Base-by-base conservation (phyloP, 2,113 vertebrate species). In the Pterocles burchelli region DNA sequence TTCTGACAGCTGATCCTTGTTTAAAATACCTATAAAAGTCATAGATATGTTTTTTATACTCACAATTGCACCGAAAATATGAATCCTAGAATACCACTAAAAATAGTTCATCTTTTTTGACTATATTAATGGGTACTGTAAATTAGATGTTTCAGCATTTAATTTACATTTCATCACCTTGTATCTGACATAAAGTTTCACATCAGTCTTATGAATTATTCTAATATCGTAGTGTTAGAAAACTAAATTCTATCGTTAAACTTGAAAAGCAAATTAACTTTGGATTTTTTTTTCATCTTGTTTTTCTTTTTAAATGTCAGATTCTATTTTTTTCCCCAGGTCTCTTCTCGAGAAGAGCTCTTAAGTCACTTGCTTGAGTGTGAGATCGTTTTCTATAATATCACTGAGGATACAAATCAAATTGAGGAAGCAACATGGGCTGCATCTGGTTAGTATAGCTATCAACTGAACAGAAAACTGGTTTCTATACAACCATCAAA, bases 351-450 rank as follows among this genome's bases (percentile, higher is more conserved):
- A 78, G 96, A 98, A 3, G 95, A 98, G 14, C 98, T 99, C 4
- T 96, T 99, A 46, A 41, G 59, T 29, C 98, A 92, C 34, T 96
- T 99, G 76, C 94, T 99, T 97, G 97, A 98, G 18, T 99, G 99
- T 66, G 98, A 99, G 6, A 82, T 99, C 9, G 74, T 99, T 10
- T 92, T 99, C 68, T 99, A 99, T 81, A 99, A 99, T 90, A 98
- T 99, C 88, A 98, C 97, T 15, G 99, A 99, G 91, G 84, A 98
- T 87, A 31, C 77, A 3, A 92, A 96, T 34, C 98, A 99, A 92
- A 97, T 98, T 46, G 98, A 98, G 9, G 99, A 99, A 58, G 99
- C 99, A 54, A 77, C 48, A 3, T 99, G 99, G 99, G 99, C 99
- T 25, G 98, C 98, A 55, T 98, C 98, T 81, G 99, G 99, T 99